phyloP scores from a whole-genome alignment of 2,888 invertebrate species.

The Bruchidius siliquastri region DNA sequence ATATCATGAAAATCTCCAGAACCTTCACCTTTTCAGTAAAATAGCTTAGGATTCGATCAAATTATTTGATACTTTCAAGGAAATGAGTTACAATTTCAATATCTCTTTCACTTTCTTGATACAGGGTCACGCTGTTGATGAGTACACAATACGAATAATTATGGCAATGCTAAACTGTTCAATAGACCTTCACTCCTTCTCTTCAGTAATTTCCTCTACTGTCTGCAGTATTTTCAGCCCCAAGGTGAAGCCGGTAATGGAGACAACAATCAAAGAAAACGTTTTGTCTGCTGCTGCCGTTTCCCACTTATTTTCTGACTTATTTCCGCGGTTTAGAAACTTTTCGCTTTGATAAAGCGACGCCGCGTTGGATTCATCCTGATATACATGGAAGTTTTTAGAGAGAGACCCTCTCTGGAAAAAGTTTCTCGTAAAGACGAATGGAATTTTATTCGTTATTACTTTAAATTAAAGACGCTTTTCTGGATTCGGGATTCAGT shows the following conservation, averaged over 20 bases:
- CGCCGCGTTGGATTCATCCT: constrained; percentile 12
- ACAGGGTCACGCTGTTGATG: too few relatives aligned
- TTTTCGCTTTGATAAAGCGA: constrained; percentile 17
- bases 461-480: constrained; percentile 18
- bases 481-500: constrained; percentile 5
- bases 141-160: too few relatives aligned
- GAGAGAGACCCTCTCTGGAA: constrained; percentile 7
- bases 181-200: neutral
- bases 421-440: constrained; percentile 17
- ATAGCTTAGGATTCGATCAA: too few relatives aligned
- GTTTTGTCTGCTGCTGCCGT: constrained; percentile 12
- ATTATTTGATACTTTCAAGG: too few relatives aligned
- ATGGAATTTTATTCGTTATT: constrained; percentile 19
- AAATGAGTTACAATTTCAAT: too few relatives aligned
- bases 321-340: constrained; percentile 18
- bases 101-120: too few relatives aligned
- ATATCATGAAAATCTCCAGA: too few relatives aligned
- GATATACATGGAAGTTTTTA: neutral
- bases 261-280: constrained; percentile 22
- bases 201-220: neutral
- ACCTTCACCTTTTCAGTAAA: too few relatives aligned
- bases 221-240: neutral
- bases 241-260: constrained; percentile 11
- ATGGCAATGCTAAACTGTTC: too few relatives aligned
- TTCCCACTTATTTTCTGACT: constrained; percentile 16